A percentile compares a stretch with the other conserved stretches of the same genome.
Evolutionary conservation across 2,888 invertebrate genomes (phyloP).

Genomic region (Drosophila percnosoma): DNA sequence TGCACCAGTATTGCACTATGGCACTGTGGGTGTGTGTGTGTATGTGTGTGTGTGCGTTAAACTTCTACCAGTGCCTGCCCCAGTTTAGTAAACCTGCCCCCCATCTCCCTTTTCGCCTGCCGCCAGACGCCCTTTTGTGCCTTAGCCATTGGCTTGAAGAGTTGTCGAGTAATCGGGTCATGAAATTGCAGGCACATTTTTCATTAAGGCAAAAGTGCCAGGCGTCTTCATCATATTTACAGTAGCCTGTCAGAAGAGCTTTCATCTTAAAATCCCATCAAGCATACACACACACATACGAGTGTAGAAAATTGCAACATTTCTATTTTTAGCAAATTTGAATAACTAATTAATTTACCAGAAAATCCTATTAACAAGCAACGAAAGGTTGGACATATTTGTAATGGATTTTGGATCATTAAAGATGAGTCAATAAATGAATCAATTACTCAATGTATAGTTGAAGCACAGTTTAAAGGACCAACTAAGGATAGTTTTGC

Average conservation of each 20-base stretch:
- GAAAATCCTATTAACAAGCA: neutral
- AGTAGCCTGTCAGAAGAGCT: constrained; percentile 29
- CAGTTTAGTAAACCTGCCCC: constrained; percentile 27
- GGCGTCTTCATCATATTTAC: constrained; percentile 38
- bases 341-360: constrained; percentile 1
- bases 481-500: neutral
- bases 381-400: neutral
- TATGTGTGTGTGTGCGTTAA: constrained; percentile 22
- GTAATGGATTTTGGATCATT: neutral
- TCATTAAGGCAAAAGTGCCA: constrained; percentile 54
- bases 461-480: neutral
- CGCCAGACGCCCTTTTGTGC: neutral
- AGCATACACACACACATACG: neutral
- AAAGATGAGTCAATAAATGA: neutral
- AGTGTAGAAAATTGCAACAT: neutral
- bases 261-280: constrained; percentile 29
- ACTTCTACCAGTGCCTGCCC: constrained; percentile 51
- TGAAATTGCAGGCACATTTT: constrained; percentile 63
- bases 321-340: constrained; percentile 5
- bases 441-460: neutral
- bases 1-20: constrained; percentile 20
- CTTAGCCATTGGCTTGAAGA: constrained; percentile 43
- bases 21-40: constrained; percentile 3
- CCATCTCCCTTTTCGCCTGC: neutral
- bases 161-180: constrained; percentile 73